A percentile compares a stretch with the other conserved stretches of the same genome.
phyloP scores from a whole-genome alignment of 2,888 invertebrate species.

The Mimas tiliae region DNA sequence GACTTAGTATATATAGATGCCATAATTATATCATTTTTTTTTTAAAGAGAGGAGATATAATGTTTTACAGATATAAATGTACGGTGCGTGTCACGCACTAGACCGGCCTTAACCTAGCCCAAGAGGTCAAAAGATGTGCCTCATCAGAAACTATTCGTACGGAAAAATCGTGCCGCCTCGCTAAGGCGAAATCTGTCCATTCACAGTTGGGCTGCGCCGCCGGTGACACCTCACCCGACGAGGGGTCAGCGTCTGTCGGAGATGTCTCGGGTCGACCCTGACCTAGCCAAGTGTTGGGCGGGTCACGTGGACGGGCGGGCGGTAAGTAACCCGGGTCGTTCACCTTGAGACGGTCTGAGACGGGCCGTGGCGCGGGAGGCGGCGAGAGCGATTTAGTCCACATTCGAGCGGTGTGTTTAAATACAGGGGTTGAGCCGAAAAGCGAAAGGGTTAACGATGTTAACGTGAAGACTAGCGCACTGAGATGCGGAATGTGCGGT shows the following conservation, averaged over 20 bases:
- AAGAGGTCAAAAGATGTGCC: slow-evolving; percentile 67
- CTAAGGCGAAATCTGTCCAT: slow-evolving; percentile 58
- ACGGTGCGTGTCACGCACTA: not conserved
- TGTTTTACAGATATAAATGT: not conserved
- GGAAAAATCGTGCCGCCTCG: slow-evolving; percentile 74
- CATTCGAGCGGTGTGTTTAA: slow-evolving; percentile 33
- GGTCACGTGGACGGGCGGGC: slow-evolving; percentile 79
- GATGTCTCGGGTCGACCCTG: slow-evolving; percentile 74
- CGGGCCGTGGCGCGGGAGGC: slow-evolving; percentile 58
- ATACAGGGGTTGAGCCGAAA: slow-evolving; percentile 28
- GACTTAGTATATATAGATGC: not conserved
- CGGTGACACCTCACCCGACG: slow-evolving; percentile 33
- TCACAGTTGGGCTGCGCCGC: slow-evolving; percentile 43
- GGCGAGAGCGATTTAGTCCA: slow-evolving; percentile 48
- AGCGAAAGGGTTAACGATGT: slow-evolving; percentile 22
- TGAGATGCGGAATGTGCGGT: not conserved
- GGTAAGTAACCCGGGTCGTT: slow-evolving; percentile 72
- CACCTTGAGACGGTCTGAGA: slow-evolving; percentile 82
- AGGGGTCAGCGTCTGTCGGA: slow-evolving; percentile 59
- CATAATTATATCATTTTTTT: not conserved
- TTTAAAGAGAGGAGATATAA: not conserved
- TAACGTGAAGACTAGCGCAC: slow-evolving; percentile 14
- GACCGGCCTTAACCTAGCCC: slow-evolving; percentile 66
- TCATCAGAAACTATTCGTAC: slow-evolving; percentile 75
- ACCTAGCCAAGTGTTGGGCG: slow-evolving; percentile 81